Percentiles rank a stretch among this genome's conserved stretches.
phyloP scores from a whole-genome alignment of 2,113 vertebrate species.

The Suricata suricatta region DNA sequence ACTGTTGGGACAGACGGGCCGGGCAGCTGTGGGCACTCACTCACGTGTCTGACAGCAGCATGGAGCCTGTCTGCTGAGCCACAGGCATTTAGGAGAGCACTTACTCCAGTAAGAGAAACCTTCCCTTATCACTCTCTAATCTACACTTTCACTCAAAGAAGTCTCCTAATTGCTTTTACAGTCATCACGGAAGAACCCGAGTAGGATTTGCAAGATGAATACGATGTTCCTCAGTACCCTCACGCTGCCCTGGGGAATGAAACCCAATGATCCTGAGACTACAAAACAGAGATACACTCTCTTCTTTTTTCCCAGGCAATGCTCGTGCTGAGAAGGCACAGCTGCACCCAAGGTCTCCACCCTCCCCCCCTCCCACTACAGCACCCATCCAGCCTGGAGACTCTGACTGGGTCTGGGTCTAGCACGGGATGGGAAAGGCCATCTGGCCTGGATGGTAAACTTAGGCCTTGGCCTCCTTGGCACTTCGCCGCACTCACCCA shows the following conservation, averaged over 20 bases:
- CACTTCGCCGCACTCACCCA: neutral
- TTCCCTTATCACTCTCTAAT: neutral
- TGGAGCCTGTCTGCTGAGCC: neutral
- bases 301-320: neutral
- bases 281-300: neutral
- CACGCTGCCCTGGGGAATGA: neutral
- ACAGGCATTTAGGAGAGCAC: neutral
- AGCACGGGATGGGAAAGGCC: neutral
- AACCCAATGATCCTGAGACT: neutral
- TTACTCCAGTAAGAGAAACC: neutral
- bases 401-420: neutral
- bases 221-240: neutral
- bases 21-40: rapidly evolving
- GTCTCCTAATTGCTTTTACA: neutral
- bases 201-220: neutral
- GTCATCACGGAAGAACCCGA: rapidly evolving
- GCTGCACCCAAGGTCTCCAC: rapidly evolving
- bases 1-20: rapidly evolving
- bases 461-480: neutral
- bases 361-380: rapidly evolving
- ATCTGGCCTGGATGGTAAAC: neutral
- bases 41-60: neutral
- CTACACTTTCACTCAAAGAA: neutral
- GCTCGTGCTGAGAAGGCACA: neutral
- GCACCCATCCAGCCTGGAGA: neutral